Evolutionary conservation across 2,888 invertebrate genomes (phyloP), one percentile per base, ranked within the genome.

Genomic region (Oligia fasciuncula): DNA sequence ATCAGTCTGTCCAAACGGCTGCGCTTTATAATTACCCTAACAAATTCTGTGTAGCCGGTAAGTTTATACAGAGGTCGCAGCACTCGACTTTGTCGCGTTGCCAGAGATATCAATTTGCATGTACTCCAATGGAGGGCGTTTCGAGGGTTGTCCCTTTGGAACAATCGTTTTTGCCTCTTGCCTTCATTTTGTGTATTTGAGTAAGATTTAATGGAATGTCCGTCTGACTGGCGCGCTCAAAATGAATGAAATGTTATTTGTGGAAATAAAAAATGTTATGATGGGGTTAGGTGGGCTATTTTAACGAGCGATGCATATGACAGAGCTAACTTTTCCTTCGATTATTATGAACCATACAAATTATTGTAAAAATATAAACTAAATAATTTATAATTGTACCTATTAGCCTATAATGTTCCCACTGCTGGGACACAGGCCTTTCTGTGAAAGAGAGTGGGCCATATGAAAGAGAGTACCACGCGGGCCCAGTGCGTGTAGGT

Each of bases 31-130:
- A 86, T 86, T 85, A 81, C 77, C 81, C 57, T 78, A 86, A 87
- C 82, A 87, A 86, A 87, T 85, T 76, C 79, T 68, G 75, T 74
- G 77, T 73, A 79, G 69, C 79, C 65, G 72, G 77, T 66, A 78
- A 80, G 84, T 87, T 73, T 84, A 75, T 85, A 86, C 82, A 74
- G 80, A 73, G 81, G 82, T 69, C 77, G 66, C 79, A 78, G 83
- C 90, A 87, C 92, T 93, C 88, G 89, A 91, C 92, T 92, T 92
- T 92, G 93, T 93, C 91, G 92, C 92, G 88, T 90, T 89, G 88
- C 88, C 92, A 90, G 87, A 95, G 94, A 93, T 94, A 94, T 95
- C 94, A 96, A 96, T 96, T 96, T 95, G 94, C 95, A 94, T 95
- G 92, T 93, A 90, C 95, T 94, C 91, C 88, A 92, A 89, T 92